These are phyloP conservation scores for Thunnus thynnus DNA, from an alignment of 2,113 vertebrate species.

Conservation along the genomic window DNA sequence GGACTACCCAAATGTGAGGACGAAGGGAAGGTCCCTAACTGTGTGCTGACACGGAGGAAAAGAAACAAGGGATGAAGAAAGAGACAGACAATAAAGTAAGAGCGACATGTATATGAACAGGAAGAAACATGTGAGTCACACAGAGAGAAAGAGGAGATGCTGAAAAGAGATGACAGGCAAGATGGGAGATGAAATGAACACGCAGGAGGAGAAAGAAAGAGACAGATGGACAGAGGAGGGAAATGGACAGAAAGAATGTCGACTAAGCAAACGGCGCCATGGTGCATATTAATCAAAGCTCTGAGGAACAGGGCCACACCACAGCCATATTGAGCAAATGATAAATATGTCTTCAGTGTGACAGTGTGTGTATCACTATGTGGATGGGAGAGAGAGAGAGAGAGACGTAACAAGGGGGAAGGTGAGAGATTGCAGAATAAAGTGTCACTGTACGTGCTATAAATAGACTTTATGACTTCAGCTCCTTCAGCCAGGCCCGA, in stretches of 20 bases:
- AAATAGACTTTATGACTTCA: slow-evolving; percentile 73
- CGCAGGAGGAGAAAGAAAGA: slow-evolving; percentile 15
- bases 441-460: slow-evolving; percentile 64
- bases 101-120: not conserved
- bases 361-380: slow-evolving; percentile 44
- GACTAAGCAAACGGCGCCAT: slow-evolving; percentile 50
- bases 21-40: not conserved
- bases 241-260: slow-evolving; percentile 19
- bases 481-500: slow-evolving; percentile 18
- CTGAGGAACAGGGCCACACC: slow-evolving; percentile 32
- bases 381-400: slow-evolving; percentile 20
- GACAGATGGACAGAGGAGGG: not conserved
- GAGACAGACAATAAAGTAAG: not conserved
- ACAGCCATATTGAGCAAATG: slow-evolving; percentile 30
- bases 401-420: slow-evolving; percentile 12
- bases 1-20: not conserved
- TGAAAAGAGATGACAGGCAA: slow-evolving; percentile 45
- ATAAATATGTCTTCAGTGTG: slow-evolving; percentile 54
- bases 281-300: slow-evolving; percentile 58
- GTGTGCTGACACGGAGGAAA: slow-evolving; percentile 1
- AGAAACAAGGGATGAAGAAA: slow-evolving; percentile 3
- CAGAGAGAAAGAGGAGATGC: slow-evolving; percentile 1
- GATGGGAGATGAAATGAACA: slow-evolving; percentile 26
- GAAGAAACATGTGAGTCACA: slow-evolving; percentile 36
- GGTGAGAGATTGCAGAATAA: slow-evolving; percentile 69